Conservation (phyloP, 2,113 vertebrate genomes). For the Tapirus terrestris region DNA sequence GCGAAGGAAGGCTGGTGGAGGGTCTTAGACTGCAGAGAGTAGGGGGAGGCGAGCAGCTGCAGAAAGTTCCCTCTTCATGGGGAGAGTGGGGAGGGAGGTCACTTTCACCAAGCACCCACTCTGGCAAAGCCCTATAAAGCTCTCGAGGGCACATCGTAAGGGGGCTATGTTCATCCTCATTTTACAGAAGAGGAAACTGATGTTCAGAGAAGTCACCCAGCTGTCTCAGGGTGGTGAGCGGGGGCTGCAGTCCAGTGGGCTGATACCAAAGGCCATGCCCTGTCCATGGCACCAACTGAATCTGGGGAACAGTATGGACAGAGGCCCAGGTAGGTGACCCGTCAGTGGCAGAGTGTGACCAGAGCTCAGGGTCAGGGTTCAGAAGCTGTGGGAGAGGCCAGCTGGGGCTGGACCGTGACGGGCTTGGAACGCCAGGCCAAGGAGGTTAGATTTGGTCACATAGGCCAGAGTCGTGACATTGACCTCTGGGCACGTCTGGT, state of each 20-base stretch:
- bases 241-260: background rate
- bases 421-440: background rate
- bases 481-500: background rate
- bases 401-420: background rate
- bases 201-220: background rate
- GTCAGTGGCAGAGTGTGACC: background rate
- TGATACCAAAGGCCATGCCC: background rate
- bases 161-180: background rate
- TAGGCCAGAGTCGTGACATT: too few species aligned
- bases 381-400: background rate
- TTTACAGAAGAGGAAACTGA: background rate
- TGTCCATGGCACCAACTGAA: background rate
- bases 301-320: background rate
- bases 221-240: background rate
- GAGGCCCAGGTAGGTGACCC: background rate
- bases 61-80: background rate
- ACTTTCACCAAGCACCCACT: rapidly evolving
- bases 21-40: background rate
- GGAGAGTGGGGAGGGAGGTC: background rate
- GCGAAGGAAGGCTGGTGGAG: background rate
- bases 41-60: background rate
- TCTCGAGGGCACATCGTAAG: background rate
- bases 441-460: background rate
- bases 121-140: background rate
- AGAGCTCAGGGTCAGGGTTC: background rate